phyloP scores from a whole-genome alignment of 2,888 invertebrate species.

The Aphodius granarius region DNA sequence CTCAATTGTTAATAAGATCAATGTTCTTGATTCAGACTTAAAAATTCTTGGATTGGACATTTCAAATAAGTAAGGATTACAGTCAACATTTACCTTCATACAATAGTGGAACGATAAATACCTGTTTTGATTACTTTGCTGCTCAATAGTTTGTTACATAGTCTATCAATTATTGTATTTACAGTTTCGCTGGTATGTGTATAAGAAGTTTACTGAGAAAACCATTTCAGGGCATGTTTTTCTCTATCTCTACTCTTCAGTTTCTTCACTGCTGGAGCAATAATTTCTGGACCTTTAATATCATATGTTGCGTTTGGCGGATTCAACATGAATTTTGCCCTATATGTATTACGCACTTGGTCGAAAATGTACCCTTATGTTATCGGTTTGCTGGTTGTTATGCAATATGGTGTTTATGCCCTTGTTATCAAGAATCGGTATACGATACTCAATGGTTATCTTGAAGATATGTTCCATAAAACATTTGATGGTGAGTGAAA shows the following conservation, averaged over 20 bases:
- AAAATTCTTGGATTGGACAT: background rate
- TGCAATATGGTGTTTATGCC: conserved; percentile 36
- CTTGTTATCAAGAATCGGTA: conserved; percentile 33
- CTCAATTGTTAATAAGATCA: background rate
- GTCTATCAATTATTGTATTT: too few species aligned
- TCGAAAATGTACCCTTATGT: background rate
- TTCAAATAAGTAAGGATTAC: background rate
- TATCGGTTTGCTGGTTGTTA: conserved; percentile 35
- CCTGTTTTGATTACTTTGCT: too few species aligned
- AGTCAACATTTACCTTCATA: background rate
- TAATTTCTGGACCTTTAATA: too few species aligned
- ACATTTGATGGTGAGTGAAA: conserved; percentile 18
- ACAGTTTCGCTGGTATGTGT: too few species aligned
- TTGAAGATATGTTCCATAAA: conserved; percentile 23
- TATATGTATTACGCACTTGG: background rate
- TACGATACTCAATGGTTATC: conserved; percentile 36
- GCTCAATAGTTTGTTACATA: too few species aligned
- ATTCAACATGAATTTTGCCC: background rate
- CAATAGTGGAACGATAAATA: background rate
- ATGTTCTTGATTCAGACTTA: background rate
- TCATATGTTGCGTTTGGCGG: too few species aligned
- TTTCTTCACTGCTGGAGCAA: too few species aligned
- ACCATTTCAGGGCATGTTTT: too few species aligned
- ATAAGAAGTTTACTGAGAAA: too few species aligned
- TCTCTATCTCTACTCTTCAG: too few species aligned